Evolutionary conservation across 2,797 vertebrate species (phyloP).

Genomic region (Pitangus sulphuratus): DNA sequence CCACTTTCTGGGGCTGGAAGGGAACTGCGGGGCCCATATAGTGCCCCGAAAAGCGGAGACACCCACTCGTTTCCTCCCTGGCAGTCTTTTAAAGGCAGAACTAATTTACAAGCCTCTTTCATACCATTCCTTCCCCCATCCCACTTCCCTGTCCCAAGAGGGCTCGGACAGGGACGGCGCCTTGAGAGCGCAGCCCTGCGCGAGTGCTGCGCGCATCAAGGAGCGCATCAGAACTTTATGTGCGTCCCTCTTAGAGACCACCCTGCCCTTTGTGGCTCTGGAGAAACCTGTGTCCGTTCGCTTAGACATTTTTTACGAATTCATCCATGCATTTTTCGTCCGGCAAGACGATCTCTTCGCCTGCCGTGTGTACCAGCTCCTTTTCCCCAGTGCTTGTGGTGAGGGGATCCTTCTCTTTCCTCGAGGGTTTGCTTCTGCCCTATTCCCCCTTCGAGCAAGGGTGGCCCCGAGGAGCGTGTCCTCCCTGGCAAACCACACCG

Average conservation of each 20-base stretch:
- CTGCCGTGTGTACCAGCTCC: background rate
- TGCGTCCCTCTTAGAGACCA: too few relatives aligned
- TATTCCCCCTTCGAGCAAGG: background rate
- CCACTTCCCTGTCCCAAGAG: too few relatives aligned
- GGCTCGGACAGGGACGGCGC: fast-evolving
- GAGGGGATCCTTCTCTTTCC: background rate
- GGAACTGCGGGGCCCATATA: background rate
- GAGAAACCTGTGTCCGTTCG: background rate
- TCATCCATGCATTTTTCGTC: background rate
- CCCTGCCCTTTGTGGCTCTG: background rate
- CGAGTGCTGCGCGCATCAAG: fast-evolving
- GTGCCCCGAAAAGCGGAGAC: background rate
- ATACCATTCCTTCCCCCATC: background rate
- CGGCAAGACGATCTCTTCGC: background rate
- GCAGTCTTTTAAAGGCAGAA: background rate
- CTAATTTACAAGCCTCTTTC: background rate
- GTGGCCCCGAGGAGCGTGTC: background rate
- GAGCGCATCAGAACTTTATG: background rate
- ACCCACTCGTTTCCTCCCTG: background rate
- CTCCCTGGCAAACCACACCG: fast-evolving
- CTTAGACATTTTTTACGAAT: background rate
- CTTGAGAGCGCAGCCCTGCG: fast-evolving
- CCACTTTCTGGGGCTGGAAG: background rate
- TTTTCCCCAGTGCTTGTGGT: background rate
- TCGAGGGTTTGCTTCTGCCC: background rate